Percentiles rank a stretch among this genome's conserved stretches.
These are phyloP conservation scores for Peromyscus californicus DNA, from an alignment of 2,113 vertebrate genomes.

Conservation along the genomic window DNA sequence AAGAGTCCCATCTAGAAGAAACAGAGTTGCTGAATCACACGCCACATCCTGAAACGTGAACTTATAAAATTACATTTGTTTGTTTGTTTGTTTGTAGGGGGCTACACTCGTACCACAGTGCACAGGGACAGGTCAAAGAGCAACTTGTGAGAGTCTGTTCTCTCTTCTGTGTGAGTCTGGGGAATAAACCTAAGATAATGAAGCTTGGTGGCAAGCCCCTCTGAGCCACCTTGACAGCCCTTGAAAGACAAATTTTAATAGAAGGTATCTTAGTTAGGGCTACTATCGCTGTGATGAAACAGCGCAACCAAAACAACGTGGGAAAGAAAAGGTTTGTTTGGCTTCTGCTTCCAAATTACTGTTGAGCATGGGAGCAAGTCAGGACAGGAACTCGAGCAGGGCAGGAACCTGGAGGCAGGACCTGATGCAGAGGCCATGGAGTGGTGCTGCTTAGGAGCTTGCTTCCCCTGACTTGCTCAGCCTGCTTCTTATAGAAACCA, in stretches of 20 bases:
- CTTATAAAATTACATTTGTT: not conserved
- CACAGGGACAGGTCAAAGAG: not conserved
- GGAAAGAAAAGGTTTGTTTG: not conserved
- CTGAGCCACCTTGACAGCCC: not conserved
- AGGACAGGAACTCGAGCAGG: too few relatives aligned
- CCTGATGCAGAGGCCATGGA: too few relatives aligned
- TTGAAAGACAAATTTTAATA: constrained; percentile 37
- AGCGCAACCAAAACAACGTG: not conserved
- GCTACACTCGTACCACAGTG: not conserved
- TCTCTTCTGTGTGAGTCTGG: not conserved
- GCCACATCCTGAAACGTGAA: not conserved
- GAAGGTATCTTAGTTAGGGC: not conserved
- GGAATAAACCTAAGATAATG: not conserved
- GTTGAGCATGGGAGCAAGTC: too few relatives aligned
- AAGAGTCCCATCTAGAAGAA: not conserved
- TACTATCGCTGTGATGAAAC: too few relatives aligned
- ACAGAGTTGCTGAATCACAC: not conserved
- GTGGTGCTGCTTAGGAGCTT: too few relatives aligned
- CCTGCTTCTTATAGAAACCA: too few relatives aligned
- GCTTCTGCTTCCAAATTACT: not conserved
- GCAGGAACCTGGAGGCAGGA: too few relatives aligned
- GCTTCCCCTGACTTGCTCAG: too few relatives aligned
- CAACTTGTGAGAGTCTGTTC: not conserved
- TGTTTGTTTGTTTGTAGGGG: not conserved
- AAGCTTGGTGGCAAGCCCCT: not conserved